Evolutionary conservation across 2,888 invertebrate species (phyloP).

Genomic region (Eilema caniola): DNA sequence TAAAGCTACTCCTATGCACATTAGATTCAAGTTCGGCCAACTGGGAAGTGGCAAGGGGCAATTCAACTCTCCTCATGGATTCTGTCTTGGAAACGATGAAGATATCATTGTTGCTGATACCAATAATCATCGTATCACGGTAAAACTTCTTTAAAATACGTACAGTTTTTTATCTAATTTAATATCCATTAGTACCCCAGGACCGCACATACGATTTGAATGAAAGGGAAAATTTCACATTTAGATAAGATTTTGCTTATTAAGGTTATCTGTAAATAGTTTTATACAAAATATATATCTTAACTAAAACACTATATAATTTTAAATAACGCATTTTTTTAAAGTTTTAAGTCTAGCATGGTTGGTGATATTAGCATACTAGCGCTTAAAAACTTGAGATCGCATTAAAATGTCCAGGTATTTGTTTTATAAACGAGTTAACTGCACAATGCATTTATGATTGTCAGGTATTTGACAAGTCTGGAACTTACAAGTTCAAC

Average conservation of each 20-base stretch:
- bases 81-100: constrained; percentile 97
- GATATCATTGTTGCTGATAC: constrained; percentile 99
- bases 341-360: not conserved
- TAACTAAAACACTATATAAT: not conserved
- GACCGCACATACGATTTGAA: too few species aligned
- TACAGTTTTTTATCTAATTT: too few species aligned
- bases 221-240: too few species aligned
- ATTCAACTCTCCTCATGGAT: constrained; percentile 99
- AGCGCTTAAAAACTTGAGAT: not conserved
- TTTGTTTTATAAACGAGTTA: not conserved
- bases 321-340: not conserved
- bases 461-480: constrained; percentile 95
- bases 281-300: too few species aligned
- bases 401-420: not conserved
- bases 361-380: not conserved
- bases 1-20: constrained; percentile 94
- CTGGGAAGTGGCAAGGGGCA: constrained; percentile 97
- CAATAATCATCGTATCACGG: constrained; percentile 98
- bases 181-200: too few species aligned
- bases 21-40: constrained; percentile 97
- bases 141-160: constrained; percentile 53
- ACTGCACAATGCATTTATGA: constrained; percentile 2
- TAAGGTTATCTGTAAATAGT: too few species aligned
- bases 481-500: constrained; percentile 96
- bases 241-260: too few species aligned